phyloP scores from a whole-genome alignment of 1,140 invertebrate species.

The Drosophila sechellia region DNA sequence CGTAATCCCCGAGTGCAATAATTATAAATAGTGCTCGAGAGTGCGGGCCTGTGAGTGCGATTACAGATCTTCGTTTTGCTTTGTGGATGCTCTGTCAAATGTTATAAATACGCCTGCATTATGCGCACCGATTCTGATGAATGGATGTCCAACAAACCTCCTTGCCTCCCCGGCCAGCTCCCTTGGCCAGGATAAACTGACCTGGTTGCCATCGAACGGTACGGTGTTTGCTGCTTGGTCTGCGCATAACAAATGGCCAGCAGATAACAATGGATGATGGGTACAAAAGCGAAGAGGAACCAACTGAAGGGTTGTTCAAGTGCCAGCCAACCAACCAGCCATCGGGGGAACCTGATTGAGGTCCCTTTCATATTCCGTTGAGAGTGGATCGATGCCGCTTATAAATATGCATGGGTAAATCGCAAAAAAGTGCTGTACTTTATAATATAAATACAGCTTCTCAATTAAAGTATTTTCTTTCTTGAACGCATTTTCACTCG shows the following conservation, averaged over 20 bases:
- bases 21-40: slow-evolving; percentile 54
- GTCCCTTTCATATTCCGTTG: slow-evolving; percentile 28
- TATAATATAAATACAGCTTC: neutral
- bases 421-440: neutral
- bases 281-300: slow-evolving; percentile 26
- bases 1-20: slow-evolving; percentile 32
- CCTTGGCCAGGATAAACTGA: slow-evolving; percentile 25
- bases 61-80: slow-evolving; percentile 29
- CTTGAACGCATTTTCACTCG: neutral
- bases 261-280: slow-evolving; percentile 60
- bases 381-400: slow-evolving; percentile 36
- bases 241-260: slow-evolving; percentile 61
- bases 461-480: neutral
- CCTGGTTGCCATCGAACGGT: slow-evolving; percentile 42
- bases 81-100: slow-evolving; percentile 53
- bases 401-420: slow-evolving; percentile 10
- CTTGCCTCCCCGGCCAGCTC: neutral
- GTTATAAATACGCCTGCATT: slow-evolving; percentile 64
- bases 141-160: slow-evolving; percentile 38
- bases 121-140: slow-evolving; percentile 52
- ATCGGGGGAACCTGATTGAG: slow-evolving; percentile 37
- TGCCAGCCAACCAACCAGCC: slow-evolving; percentile 22
- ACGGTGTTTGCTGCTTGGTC: slow-evolving; percentile 24
- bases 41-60: slow-evolving; percentile 28
- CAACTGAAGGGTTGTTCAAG: slow-evolving; percentile 38